Conservation (phyloP, 1,140 invertebrate species). For the Wasmannia auropunctata region DNA sequence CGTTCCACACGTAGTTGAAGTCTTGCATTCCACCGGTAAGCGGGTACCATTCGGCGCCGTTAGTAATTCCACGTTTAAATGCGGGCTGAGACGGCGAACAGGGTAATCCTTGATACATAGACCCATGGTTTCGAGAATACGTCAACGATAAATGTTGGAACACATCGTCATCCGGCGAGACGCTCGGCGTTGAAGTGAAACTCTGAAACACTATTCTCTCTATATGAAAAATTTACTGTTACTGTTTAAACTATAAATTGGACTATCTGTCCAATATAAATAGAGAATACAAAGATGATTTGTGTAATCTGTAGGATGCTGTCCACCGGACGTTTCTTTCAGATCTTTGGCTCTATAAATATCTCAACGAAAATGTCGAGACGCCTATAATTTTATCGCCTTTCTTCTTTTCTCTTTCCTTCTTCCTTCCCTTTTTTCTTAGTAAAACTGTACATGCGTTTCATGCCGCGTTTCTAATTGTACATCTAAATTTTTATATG, state of each 20-base stretch:
- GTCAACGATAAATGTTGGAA: conserved; percentile 95
- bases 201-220: conserved; percentile 90
- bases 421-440: background rate
- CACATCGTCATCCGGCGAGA: conserved; percentile 97
- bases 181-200: conserved; percentile 90
- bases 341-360: background rate
- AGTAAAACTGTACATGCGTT: background rate
- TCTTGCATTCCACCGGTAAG: conserved; percentile 97
- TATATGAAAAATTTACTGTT: conserved; percentile 52
- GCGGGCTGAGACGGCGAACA: conserved; percentile 91
- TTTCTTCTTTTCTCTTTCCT: background rate
- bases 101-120: conserved; percentile 93
- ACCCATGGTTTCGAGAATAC: conserved; percentile 95
- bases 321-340: background rate
- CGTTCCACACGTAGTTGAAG: conserved; percentile 99
- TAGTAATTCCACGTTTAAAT: conserved; percentile 95
- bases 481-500: background rate
- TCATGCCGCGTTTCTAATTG: conserved; percentile 15
- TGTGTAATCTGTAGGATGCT: background rate
- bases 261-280: background rate
- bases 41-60: conserved; percentile 97
- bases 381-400: background rate
- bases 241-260: background rate
- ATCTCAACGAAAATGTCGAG: background rate
- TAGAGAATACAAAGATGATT: conserved; percentile 5